Evolutionary conservation across 2,113 vertebrate genomes (phyloP), one percentile per base, ranked within the genome.

Genomic region (Telmatochromis sp.): DNA sequence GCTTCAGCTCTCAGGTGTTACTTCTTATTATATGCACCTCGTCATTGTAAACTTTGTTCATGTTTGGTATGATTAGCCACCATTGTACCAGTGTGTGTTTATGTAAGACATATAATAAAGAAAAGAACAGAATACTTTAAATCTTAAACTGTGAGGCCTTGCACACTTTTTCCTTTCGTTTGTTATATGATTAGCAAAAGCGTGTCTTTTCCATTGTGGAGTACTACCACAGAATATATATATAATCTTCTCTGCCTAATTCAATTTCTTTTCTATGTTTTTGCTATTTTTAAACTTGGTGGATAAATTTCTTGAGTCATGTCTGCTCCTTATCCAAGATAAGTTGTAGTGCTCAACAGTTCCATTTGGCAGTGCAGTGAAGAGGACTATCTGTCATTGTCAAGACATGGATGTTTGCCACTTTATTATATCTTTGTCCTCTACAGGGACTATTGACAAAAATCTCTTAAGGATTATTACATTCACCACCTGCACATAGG

Each of bases 331-430:
- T 94, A 87, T 91, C 93, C 85, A 94, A 94, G 95, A 90, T 92
- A 88, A 92, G 91, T 88, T 90, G 80, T 89, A 87, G 86, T 94
- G 91, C 92, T 94, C 91, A 91, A 95, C 94, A 95, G 89, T 93
- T 94, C 94, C 93, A 95, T 95, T 96, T 95, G 90, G 87, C 91
- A 89, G 91, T 81, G 88, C 92, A 90, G 89, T 91, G 93, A 93
- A 94, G 90, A 94, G 91, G 90, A 93, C 91, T 81, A 95, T 96
- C 89, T 94, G 93, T 96, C 95, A 96, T 89, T 95, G 95, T 96
- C 95, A 96, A 92, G 91, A 95, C 96, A 95, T 96, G 93, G 93
- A 96, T 95, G 93, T 96, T 95, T 95, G 92, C 93, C 93, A 94
- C 94, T 96, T 96, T 96, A 95, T 97, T 95, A 95, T 91, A 92